A percentile compares a stretch with the other conserved stretches of the same genome.
Conservation (phyloP, 2,797 vertebrate species). For the Chaenodraco wilsoni region DNA sequence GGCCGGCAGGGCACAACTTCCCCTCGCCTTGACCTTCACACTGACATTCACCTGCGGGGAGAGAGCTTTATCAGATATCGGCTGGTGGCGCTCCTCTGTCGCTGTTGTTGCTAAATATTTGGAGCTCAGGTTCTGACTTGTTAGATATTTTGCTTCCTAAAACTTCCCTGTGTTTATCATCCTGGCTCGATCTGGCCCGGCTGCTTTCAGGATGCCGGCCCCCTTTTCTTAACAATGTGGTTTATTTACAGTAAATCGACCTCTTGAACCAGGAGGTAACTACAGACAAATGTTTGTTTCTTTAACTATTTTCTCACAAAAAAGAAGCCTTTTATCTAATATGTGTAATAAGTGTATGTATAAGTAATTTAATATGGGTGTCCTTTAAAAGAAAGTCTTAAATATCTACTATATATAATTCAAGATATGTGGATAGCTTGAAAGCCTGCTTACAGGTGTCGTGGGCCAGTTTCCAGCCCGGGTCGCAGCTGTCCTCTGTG, state of each 20-base stretch:
- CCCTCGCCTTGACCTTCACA: slow-evolving; percentile 73
- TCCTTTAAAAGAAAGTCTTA: too few relatives aligned
- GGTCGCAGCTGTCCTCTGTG: slow-evolving; percentile 80
- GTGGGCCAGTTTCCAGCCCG: slow-evolving; percentile 81
- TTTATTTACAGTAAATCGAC: slow-evolving; percentile 22
- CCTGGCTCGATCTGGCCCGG: background rate
- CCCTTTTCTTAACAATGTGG: background rate
- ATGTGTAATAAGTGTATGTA: too few relatives aligned
- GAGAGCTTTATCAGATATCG: background rate
- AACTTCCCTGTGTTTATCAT: slow-evolving; percentile 5
- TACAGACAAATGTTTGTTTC: too few relatives aligned
- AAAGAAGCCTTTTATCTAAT: background rate
- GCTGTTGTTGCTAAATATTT: slow-evolving; percentile 22
- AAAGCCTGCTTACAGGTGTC: slow-evolving; percentile 71
- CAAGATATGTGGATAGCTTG: background rate
- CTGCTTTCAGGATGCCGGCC: background rate
- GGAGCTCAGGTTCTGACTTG: slow-evolving; percentile 46
- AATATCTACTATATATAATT: background rate
- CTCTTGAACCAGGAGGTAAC: background rate
- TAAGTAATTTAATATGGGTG: too few relatives aligned
- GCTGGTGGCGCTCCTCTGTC: background rate
- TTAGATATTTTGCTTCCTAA: slow-evolving; percentile 19
- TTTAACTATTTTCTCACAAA: background rate
- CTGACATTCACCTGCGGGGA: slow-evolving; percentile 77
- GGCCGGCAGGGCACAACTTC: slow-evolving; percentile 72